Evolutionary conservation across 2,888 invertebrate species (phyloP).

Genomic region (Chelonus formosanus): DNA sequence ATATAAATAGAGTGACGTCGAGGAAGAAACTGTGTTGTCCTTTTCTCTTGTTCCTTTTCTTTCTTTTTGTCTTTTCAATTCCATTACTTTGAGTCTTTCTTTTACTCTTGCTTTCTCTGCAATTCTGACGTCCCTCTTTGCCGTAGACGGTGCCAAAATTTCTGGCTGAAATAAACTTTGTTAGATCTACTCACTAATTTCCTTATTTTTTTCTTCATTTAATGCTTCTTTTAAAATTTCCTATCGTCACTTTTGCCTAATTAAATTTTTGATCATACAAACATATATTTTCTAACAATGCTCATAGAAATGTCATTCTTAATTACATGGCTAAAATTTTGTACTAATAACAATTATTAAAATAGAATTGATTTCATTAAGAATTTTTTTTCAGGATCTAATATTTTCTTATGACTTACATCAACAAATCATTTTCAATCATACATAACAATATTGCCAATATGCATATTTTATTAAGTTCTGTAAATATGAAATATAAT

Average conservation of each 20-base stretch:
- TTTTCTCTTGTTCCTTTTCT: slow-evolving; percentile 27
- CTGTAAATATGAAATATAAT: too few species aligned
- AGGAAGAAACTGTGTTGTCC: slow-evolving; percentile 36
- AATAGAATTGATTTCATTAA: too few species aligned
- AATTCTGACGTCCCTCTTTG: slow-evolving; percentile 55
- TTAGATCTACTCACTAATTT: slow-evolving; percentile 30
- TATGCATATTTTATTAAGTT: too few species aligned
- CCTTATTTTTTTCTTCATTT: slow-evolving; percentile 22
- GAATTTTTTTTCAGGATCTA: too few species aligned
- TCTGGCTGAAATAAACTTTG: slow-evolving; percentile 32
- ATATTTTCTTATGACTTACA: too few species aligned
- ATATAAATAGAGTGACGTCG: slow-evolving; percentile 56
- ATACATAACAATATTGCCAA: too few species aligned
- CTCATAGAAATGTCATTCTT: too few species aligned
- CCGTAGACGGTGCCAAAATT: slow-evolving; percentile 62
- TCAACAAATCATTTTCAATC: too few species aligned
- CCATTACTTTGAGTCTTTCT: slow-evolving; percentile 35
- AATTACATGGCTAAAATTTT: too few species aligned
- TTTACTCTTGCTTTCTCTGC: slow-evolving; percentile 33
- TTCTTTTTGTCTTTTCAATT: slow-evolving; percentile 30
- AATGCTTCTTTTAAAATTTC: slow-evolving; percentile 19
- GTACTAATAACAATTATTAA: too few species aligned
- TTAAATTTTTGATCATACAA: not conserved
- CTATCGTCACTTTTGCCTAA: slow-evolving; percentile 2
- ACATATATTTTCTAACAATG: not conserved